A percentile compares a stretch with the other conserved stretches of the same genome.
These are phyloP conservation scores for Tachypleus tridentatus DNA, from an alignment of 1,140 invertebrate species.

Conservation along the genomic window DNA sequence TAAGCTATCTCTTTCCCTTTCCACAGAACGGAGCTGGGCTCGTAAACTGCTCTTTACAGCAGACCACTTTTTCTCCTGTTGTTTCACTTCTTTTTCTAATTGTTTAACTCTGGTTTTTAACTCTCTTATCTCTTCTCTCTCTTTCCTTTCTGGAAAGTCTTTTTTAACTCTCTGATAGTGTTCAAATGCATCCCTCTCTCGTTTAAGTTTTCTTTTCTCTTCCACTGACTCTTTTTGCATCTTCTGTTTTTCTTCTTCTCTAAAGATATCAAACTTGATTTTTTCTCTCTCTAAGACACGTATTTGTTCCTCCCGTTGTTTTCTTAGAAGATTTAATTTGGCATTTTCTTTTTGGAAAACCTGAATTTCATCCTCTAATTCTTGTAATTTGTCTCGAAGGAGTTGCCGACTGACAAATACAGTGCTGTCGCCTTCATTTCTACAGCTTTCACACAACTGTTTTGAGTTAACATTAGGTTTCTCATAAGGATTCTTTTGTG, in stretches of 20 bases:
- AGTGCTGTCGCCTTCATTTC: too few species aligned
- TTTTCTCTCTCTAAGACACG: conserved; percentile 9
- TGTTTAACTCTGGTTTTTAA: conserved; percentile 10
- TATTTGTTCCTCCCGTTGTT: conserved; percentile 8
- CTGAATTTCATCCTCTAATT: conserved; percentile 15
- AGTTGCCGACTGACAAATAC: too few species aligned
- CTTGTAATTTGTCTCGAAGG: conserved; percentile 8
- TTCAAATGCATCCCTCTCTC: conserved; percentile 10
- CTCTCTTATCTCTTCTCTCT: conserved; percentile 9
- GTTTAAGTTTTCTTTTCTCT: conserved; percentile 2
- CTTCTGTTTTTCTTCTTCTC: conserved; percentile 3
- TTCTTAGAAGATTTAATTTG: neutral
- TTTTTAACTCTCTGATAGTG: conserved; percentile 6
- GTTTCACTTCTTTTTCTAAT: conserved; percentile 11
- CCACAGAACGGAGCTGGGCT: conserved; percentile 6
- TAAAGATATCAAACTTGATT: conserved; percentile 8
- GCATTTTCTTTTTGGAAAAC: conserved; percentile 9
- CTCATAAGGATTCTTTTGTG: too few species aligned
- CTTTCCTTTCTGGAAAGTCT: conserved; percentile 10
- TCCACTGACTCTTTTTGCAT: neutral
- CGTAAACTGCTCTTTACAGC: conserved; percentile 8
- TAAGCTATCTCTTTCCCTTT: conserved; percentile 16
- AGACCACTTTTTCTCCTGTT: conserved; percentile 12
- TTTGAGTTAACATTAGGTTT: too few species aligned
- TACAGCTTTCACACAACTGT: too few species aligned